Base-by-base conservation (phyloP, 1,140 invertebrate species). In the Campoletis sonorensis region DNA sequence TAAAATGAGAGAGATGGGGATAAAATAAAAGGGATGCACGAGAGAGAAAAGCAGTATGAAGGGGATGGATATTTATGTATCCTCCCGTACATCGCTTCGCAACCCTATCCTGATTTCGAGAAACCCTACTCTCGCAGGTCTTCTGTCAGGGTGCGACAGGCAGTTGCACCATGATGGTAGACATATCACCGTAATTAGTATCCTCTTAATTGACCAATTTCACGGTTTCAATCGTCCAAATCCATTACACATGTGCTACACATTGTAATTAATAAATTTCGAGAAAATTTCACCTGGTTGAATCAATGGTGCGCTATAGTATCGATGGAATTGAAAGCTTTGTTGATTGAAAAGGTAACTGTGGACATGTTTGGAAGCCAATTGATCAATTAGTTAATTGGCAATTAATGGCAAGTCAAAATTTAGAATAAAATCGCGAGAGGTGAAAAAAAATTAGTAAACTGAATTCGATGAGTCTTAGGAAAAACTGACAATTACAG, bases 161-260 rank as follows among this genome's bases (percentile, higher is more conserved):
- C 8, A 21, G n/a, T 4, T 11, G 51, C 18, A 54, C 16, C 16
- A 54, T 21, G 51, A 54, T 54, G 51, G 51, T n/a, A 54, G 51
- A 54, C 18, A 21, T 54, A 54, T 54, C 51, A 18, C 51, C 51
- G n/a, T 54, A 54, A 54, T 54, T 54, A 54, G 51, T 18, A 71
- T 33, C 68, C 23, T 23, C n/a, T n/a, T 73, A 49, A 73, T 73
- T 51, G 37, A 73, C 45, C 40, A 73, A 73, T 49, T 49, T 49
- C 71, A 73, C 71, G n/a, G 21, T 23, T 73, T 73, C 27, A 23
- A 73, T 73, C 21, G 21, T 73, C 21, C 37, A 71, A 18, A 54
- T 54, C 16, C 51, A 54, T 54, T n/a, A 21, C 51, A 21, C 51
- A 21, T 8, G n/a, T 54, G 51, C 51, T 4, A 54, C 16, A 21